Evolutionary conservation across 92 coral and sea anemone species (phyloP), one percentile per base, ranked within the genome.

Genomic region (Epizoanthus rinbou): DNA sequence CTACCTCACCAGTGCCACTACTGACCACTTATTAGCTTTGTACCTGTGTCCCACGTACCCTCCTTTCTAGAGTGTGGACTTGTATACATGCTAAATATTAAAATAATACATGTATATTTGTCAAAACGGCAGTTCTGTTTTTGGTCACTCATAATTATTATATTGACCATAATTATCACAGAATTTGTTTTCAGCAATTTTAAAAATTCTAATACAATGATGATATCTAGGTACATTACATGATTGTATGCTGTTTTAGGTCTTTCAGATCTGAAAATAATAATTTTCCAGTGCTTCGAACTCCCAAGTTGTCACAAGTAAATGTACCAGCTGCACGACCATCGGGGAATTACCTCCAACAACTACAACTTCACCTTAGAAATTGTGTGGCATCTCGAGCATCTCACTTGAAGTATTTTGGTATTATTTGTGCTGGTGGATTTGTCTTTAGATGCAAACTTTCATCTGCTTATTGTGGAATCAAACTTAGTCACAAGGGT

Each of bases 401-500:
- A 6, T 69, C 3, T 63, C 69, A 25, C 25, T 45, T 78, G 82
- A 83, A 75, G 60, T 89, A 85, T 80, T 50, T 86, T 28, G 89
- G 96, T 54, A 22, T 79, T 19, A 13, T 86, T 0, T 91, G 89
- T 52, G 82, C 85, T 62, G 89, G 86, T 21, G 91, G 80, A 8
- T 52, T 87, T 52, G 84, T 82, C 17, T 28, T 84, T 15, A 89
- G 80, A 64, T 47, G 84, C 54, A 82, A 80, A 78, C 56, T 91
- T 35, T 86, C 94, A 14, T 72, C 70, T 37, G 99, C 99, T 6
- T 57, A 91, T 75, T 96, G 99, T 92, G 94, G 96, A 7, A 75
- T 94, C 80, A 96, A 96, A 79, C 88, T 96, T 13, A 96, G 99
- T 75, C 99, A 96, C 78, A 93, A 91, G 80, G 74, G 65, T 64